Percentiles rank a stretch among this genome's conserved stretches.
Evolutionary conservation across 1,140 invertebrate genomes (phyloP).

Genomic region (Drosophila parabipectinata): DNA sequence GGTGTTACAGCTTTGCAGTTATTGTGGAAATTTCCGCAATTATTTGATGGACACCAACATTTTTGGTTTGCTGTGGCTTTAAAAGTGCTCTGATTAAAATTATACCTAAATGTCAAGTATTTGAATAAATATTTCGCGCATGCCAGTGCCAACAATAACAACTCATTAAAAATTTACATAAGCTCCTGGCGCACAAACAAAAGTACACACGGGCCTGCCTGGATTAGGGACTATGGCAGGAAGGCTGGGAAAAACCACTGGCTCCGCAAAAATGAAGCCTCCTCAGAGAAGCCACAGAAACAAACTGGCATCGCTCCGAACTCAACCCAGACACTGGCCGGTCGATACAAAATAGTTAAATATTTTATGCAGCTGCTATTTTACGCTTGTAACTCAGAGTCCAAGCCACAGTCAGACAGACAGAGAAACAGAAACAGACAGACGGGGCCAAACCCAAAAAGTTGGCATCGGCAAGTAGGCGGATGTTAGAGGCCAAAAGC

Average conservation of each 20-base stretch:
- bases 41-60: slow-evolving; percentile 18
- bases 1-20: slow-evolving; percentile 6
- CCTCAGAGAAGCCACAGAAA: slow-evolving; percentile 50
- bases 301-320: slow-evolving; percentile 29
- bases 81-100: slow-evolving; percentile 26
- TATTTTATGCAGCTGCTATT: slow-evolving; percentile 77
- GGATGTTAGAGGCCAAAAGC: slow-evolving; percentile 20
- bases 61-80: slow-evolving; percentile 21
- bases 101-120: slow-evolving; percentile 6
- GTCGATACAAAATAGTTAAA: slow-evolving; percentile 69
- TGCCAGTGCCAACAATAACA: slow-evolving; percentile 20
- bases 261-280: slow-evolving; percentile 58
- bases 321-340: slow-evolving; percentile 15
- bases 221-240: slow-evolving; percentile 35
- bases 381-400: slow-evolving; percentile 78
- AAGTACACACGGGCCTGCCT: slow-evolving; percentile 11
- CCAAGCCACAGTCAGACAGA: slow-evolving; percentile 59
- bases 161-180: slow-evolving; percentile 48
- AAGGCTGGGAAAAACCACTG: slow-evolving; percentile 18
- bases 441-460: slow-evolving; percentile 23
- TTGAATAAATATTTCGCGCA: slow-evolving; percentile 8
- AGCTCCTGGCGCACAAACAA: slow-evolving; percentile 1
- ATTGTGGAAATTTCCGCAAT: slow-evolving; percentile 22
- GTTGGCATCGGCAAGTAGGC: slow-evolving; percentile 39
- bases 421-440: slow-evolving; percentile 9